phyloP scores from a whole-genome alignment of 2,113 vertebrate species.

The Chrysochloris asiatica region DNA sequence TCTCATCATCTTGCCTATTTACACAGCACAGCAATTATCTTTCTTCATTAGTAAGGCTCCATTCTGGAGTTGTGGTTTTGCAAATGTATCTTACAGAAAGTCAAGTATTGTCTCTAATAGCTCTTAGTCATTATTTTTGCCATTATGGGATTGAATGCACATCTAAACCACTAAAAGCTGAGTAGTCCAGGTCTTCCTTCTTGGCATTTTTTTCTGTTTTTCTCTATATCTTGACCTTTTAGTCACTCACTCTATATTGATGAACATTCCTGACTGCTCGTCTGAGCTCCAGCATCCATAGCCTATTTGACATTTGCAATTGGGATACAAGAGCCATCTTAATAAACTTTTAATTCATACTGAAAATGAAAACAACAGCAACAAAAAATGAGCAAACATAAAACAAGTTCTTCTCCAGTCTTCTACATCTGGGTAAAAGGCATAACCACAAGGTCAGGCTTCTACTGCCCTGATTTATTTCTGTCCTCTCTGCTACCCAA shows the following conservation, averaged over 20 bases:
- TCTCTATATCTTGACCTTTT: neutral
- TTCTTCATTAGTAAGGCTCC: neutral
- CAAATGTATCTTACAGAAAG: conserved; percentile 19
- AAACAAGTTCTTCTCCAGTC: neutral
- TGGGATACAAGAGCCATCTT: neutral
- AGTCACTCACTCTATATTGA: neutral
- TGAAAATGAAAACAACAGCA: too few species aligned
- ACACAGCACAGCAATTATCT: neutral
- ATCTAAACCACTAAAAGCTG: neutral
- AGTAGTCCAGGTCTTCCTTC: neutral
- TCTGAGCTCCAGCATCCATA: neutral
- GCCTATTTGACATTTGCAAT: neutral
- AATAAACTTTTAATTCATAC: neutral
- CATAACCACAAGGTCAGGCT: neutral
- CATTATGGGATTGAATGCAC: neutral
- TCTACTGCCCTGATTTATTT: neutral
- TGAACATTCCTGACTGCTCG: neutral
- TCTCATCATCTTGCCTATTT: neutral
- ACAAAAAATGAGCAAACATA: neutral
- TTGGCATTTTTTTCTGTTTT: neutral
- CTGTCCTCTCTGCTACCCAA: neutral
- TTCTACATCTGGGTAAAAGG: neutral
- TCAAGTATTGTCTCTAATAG: neutral
- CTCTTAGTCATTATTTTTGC: neutral
- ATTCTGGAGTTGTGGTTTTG: neutral